Conservation (phyloP, 2,888 invertebrate genomes). For the Drosophila helvetica region DNA sequence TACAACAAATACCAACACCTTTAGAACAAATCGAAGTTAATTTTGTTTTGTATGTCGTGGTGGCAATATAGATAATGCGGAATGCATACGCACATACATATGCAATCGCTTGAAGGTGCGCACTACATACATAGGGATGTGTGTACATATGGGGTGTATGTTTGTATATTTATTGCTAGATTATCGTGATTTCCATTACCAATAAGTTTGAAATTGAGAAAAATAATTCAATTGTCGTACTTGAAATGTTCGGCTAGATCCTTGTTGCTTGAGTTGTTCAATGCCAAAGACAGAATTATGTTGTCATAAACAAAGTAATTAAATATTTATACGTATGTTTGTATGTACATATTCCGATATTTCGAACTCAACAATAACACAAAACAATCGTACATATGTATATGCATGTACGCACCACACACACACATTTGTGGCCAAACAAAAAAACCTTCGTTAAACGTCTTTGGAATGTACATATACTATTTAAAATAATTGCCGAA, state of each 20-base stretch:
- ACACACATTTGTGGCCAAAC: conserved; percentile 57
- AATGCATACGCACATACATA: conserved; percentile 48
- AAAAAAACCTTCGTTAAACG: conserved; percentile 46
- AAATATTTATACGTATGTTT: conserved; percentile 39
- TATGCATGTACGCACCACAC: conserved; percentile 24
- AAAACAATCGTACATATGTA: conserved; percentile 52
- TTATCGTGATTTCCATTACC: conserved; percentile 36
- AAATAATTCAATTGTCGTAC: conserved; percentile 19
- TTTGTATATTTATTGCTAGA: conserved; percentile 29
- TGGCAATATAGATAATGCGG: conserved; percentile 39
- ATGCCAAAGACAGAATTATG: conserved; percentile 21
- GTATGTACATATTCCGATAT: conserved; percentile 22
- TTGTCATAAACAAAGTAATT: conserved; percentile 63
- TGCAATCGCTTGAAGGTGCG: conserved; percentile 34
- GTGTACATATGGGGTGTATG: conserved; percentile 24
- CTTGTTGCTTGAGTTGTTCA: conserved; percentile 7
- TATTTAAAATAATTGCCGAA: conserved; percentile 23
- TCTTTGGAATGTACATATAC: conserved; percentile 17
- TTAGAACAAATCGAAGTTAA: conserved; percentile 40
- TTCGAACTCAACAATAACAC: conserved; percentile 60
- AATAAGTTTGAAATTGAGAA: conserved; percentile 17
- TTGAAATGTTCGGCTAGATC: conserved; percentile 2
- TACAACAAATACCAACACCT: conserved; percentile 25
- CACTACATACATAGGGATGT: conserved; percentile 34
- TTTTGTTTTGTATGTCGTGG: conserved; percentile 30